Percentiles rank a stretch among this genome's conserved stretches.
phyloP scores from a whole-genome alignment of 2,797 vertebrate genomes.

The Eurystomus glaucurus region DNA sequence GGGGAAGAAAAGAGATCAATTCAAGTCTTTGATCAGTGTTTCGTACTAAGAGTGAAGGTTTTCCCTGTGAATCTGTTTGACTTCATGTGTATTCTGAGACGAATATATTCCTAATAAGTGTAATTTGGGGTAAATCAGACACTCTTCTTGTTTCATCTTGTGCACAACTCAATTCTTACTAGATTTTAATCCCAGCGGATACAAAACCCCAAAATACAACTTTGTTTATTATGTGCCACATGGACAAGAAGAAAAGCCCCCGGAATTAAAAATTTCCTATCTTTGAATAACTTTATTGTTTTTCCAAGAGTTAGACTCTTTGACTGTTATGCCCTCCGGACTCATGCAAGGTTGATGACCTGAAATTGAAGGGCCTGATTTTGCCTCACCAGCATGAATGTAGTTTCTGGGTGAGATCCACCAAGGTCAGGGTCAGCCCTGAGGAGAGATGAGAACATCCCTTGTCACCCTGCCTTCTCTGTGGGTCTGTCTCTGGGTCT shows the following conservation, averaged over 20 bases:
- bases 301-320: background rate
- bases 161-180: background rate
- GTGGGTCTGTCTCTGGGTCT: background rate
- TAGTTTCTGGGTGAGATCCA: background rate
- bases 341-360: background rate
- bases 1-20: background rate
- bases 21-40: background rate
- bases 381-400: background rate
- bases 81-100: background rate
- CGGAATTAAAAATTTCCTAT: accelerated
- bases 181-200: background rate
- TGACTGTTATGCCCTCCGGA: background rate
- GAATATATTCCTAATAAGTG: background rate
- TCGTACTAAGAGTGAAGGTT: slow-evolving; percentile 1
- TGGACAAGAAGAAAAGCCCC: background rate
- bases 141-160: background rate
- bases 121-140: background rate
- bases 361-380: background rate
- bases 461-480: background rate
- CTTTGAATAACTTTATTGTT: background rate
- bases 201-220: accelerated
- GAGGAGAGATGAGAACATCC: background rate
- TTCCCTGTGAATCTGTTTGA: background rate
- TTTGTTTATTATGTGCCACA: background rate
- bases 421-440: background rate